phyloP scores from a whole-genome alignment of 2,797 vertebrate genomes.

The Artibeus jamaicensis region DNA sequence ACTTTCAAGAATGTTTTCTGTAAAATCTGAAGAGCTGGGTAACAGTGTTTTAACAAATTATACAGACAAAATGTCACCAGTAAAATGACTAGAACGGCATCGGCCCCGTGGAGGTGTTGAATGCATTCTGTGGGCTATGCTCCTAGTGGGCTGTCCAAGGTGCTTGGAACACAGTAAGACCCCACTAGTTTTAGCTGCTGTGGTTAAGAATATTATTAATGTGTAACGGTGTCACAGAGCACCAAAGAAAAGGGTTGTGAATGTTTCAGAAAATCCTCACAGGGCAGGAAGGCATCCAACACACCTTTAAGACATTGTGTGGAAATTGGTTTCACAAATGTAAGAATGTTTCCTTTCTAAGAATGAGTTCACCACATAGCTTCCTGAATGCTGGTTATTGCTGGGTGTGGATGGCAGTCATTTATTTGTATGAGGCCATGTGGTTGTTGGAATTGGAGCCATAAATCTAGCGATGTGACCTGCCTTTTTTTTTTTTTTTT shows the following conservation, averaged over 20 bases:
- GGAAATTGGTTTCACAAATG: conserved; percentile 13
- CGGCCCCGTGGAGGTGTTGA: not conserved
- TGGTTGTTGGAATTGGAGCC: not conserved
- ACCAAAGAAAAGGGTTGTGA: not conserved
- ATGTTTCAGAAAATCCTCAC: not conserved
- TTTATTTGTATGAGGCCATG: not conserved
- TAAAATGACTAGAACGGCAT: not conserved
- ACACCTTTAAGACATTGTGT: not conserved
- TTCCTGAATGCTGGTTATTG: not conserved
- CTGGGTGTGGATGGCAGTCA: not conserved
- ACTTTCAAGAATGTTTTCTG: not conserved
- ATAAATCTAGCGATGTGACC: not conserved
- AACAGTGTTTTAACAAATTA: not conserved
- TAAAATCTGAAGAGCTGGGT: not conserved
- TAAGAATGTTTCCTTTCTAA: conserved; percentile 3
- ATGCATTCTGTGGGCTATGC: not conserved
- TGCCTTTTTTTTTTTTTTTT: not conserved
- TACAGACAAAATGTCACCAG: not conserved
- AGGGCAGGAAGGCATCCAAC: not conserved
- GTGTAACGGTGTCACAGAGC: not conserved
- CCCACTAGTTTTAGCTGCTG: not conserved
- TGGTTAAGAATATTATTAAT: not conserved
- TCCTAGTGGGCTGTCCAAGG: not conserved
- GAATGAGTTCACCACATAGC: not conserved
- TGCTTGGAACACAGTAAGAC: not conserved